Evolutionary conservation across 2,113 vertebrate genomes (phyloP), one percentile per base, ranked within the genome.

Genomic region (Aphyosemion australe): DNA sequence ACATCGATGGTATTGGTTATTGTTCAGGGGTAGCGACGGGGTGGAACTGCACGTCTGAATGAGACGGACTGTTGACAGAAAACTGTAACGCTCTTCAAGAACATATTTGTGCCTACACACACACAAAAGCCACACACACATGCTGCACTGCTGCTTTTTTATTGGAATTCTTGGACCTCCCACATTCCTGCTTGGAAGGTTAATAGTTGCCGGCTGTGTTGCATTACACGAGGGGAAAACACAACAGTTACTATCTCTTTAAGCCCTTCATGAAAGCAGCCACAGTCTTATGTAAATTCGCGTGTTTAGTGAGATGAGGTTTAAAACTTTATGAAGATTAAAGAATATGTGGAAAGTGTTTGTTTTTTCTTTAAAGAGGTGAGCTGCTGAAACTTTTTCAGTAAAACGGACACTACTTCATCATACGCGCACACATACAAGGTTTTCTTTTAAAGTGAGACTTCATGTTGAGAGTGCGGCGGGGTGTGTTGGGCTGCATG

Each of bases 141-240:
- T 11, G 11, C 55, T 78, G 80, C 73, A 52, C 81, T 83, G 81
- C 86, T 86, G 82, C 85, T 78, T 91, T 92, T 56, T 92, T 91
- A 92, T 91, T 89, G 86, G 88, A 87, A 89, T 85, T 87, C 84
- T 83, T 87, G 86, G 89, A 89, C 91, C 91, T 91, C 91, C 91
- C 90, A 91, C 89, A 91, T 91, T 93, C 91, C 91, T 86, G 87
- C 91, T 88, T 72, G 77, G 88, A 87, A 90, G 84, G 90, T 90
- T 92, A 91, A 92, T 92, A 90, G 90, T 90, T 91, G 85, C 90
- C 90, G 89, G 90, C 88, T 93, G 91, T 90, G 88, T 81, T 88
- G 85, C 85, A 88, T 92, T 92, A 91, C 87, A 90, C 66, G 82
- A 86, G 88, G 83, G 83, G 84, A 86, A 90, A 90, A 87, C 88